Base-by-base conservation (phyloP, 2,888 invertebrate species). In the Cataglyphis rosenhaueri region DNA sequence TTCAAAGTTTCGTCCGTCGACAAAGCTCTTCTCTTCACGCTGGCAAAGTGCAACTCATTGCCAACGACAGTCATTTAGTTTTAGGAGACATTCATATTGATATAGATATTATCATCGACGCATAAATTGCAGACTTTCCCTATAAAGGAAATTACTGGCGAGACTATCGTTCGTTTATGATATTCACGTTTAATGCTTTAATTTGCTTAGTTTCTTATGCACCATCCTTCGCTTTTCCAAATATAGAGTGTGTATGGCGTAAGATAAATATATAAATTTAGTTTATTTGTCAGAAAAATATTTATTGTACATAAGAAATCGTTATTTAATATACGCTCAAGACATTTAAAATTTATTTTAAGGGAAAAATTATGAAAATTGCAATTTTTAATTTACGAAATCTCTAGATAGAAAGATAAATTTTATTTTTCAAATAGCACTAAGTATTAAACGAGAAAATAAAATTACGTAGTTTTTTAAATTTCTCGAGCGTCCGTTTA, bases 1-100 rank as follows among this genome's bases (percentile, higher is more conserved):
- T 83, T 70, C 82, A 61, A 78, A 83, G 70, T 83, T 82, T 35
- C 70, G 55, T 52, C 52, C 21, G 38, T 38, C 25, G 55, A 75
- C 81, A 65, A 61, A 82, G 41, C 52, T 44, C 64, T 82, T 41
- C 78, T 78, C 62, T 61, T 82, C 35, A 48, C 44, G 52, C 21
- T 62, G 29, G 64, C 38, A 38, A 55, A 55, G 35, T 29, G 57
- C 41, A 29, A 38, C 32, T 76, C 66, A 57, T 57, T 57, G 29
- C 29, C 55, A 32, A 76, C 65, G 62, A 62, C 32, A 62, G 66
- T 76, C 55, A 66, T 57, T 76, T 76, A 66, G 55, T 76, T 76
- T 65, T 66, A 62, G 52, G 8, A 52, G 38, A n/a, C 52, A 65
- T 57, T 76, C 32, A 57, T 76, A 75, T 75, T 64, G 75, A 75